These are phyloP conservation scores for Gymnodraco acuticeps DNA, from an alignment of 2,797 vertebrate genomes.

Conservation along the genomic window DNA sequence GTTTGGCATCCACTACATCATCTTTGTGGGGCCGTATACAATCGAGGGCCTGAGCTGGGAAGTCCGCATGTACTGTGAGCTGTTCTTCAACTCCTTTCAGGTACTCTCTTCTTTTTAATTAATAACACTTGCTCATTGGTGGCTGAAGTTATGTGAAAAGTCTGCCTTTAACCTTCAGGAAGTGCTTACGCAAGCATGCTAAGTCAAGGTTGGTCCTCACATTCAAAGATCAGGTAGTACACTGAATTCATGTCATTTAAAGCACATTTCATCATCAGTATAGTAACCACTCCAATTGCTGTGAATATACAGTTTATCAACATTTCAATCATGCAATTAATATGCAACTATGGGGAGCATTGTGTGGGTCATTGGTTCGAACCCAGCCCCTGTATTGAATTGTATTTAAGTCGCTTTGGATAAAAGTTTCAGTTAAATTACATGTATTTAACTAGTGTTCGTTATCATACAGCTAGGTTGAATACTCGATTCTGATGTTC, in stretches of 20 bases:
- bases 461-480: no score
- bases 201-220: background rate
- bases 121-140: background rate
- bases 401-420: no score
- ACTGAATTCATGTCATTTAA: background rate
- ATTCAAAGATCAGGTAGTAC: background rate
- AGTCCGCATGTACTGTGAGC: slow-evolving; percentile 93
- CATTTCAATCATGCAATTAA: no score
- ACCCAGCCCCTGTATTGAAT: no score
- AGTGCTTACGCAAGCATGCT: background rate
- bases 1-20: slow-evolving; percentile 92
- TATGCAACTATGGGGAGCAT: no score
- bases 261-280: no score
- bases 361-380: no score
- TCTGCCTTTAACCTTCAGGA: background rate
- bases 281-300: no score
- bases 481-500: no score
- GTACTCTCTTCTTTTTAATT: slow-evolving; percentile 61
- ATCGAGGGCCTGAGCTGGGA: slow-evolving; percentile 89
- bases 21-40: slow-evolving; percentile 91
- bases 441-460: no score
- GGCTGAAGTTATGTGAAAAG: background rate
- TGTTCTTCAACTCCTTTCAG: slow-evolving; percentile 97
- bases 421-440: no score
- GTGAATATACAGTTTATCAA: no score